phyloP scores from a whole-genome alignment of 23 tunicate genomes.

The Diplosoma virens region DNA sequence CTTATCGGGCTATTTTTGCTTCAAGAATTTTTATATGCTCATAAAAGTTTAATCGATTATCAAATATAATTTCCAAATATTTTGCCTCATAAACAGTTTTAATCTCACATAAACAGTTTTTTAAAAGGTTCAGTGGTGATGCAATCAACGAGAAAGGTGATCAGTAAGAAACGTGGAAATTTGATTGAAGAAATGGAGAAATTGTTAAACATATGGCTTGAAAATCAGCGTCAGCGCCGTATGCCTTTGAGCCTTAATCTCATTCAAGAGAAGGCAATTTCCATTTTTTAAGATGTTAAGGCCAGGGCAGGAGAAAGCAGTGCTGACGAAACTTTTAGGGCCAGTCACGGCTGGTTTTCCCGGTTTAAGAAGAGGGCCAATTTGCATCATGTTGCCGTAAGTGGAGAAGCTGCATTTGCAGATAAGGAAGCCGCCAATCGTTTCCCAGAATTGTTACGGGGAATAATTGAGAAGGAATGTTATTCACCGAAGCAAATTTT shows the following conservation, averaged over 20 bases:
- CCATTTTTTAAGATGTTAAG: background rate
- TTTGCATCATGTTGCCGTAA: background rate
- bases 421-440: background rate
- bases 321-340: background rate
- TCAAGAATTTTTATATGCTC: too few relatives aligned
- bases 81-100: too few relatives aligned
- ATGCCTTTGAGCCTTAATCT: background rate
- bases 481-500: background rate
- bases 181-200: background rate
- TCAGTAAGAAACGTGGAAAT: too few relatives aligned
- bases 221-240: background rate
- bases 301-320: background rate
- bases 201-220: background rate
- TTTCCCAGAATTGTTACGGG: background rate
- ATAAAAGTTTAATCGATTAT: too few relatives aligned
- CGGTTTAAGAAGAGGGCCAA: background rate
- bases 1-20: too few relatives aligned
- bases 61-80: too few relatives aligned
- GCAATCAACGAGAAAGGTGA: too few relatives aligned
- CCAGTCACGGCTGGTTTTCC: background rate
- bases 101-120: too few relatives aligned
- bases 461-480: background rate
- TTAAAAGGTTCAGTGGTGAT: too few relatives aligned
- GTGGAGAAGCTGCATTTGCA: background rate
- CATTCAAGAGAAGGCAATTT: background rate